A percentile compares a stretch with the other conserved stretches of the same genome.
phyloP scores from a whole-genome alignment of 1,140 invertebrate genomes.

The Aphaenogaster floridana region DNA sequence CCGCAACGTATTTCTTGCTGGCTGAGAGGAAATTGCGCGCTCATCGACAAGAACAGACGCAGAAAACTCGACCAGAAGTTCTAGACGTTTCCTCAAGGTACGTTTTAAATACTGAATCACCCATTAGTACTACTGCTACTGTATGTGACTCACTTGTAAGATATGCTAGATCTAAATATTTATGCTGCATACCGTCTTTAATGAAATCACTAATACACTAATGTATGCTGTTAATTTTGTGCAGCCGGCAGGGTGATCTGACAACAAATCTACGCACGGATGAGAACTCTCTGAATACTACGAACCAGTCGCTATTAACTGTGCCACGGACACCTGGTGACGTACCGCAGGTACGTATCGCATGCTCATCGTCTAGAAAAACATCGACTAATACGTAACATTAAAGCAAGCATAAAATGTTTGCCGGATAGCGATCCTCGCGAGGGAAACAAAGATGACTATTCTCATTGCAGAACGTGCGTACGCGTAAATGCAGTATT shows the following conservation, averaged over 20 bases:
- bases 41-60: slow-evolving; percentile 89
- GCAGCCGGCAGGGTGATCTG: slow-evolving; percentile 79
- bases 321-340: slow-evolving; percentile 89
- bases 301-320: slow-evolving; percentile 86
- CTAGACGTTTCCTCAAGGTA: slow-evolving; percentile 82
- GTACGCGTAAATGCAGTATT: slow-evolving; percentile 95
- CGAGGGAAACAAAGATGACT: slow-evolving; percentile 17
- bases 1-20: slow-evolving; percentile 98
- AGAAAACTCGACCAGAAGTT: slow-evolving; percentile 83
- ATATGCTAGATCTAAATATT: slow-evolving; percentile 36
- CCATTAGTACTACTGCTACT: not conserved
- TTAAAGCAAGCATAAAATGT: slow-evolving; percentile 6
- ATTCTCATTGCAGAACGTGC: slow-evolving; percentile 82
- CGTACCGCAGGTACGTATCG: slow-evolving; percentile 88
- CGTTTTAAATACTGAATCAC: slow-evolving; percentile 30
- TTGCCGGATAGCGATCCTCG: not conserved
- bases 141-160: slow-evolving; percentile 25
- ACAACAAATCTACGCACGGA: slow-evolving; percentile 83
- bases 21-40: slow-evolving; percentile 96
- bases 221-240: slow-evolving; percentile 44
- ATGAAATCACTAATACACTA: slow-evolving; percentile 28
- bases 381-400: slow-evolving; percentile 23
- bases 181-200: not conserved
- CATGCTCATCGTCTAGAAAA: slow-evolving; percentile 35
- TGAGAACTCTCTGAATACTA: slow-evolving; percentile 83